phyloP scores from a whole-genome alignment of 2,113 vertebrate species.

The Tretioscincus oriximinensis region DNA sequence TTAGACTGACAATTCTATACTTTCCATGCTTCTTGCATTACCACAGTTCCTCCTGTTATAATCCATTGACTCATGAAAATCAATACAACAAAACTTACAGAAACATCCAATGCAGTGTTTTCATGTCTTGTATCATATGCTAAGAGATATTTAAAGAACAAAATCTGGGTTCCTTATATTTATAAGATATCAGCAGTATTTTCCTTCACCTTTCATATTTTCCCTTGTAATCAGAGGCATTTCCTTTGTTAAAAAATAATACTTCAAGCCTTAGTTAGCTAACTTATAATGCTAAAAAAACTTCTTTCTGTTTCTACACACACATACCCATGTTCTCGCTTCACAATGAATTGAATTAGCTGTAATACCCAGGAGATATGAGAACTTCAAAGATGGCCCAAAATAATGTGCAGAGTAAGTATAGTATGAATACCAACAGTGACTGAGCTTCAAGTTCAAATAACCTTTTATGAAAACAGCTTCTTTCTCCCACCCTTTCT shows the following conservation, averaged over 20 bases:
- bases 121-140: too few species aligned
- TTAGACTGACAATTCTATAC: too few species aligned
- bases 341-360: slow-evolving; percentile 60
- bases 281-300: slow-evolving; percentile 48
- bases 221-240: not conserved
- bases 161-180: not conserved
- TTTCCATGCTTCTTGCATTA: too few species aligned
- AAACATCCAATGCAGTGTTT: too few species aligned
- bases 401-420: slow-evolving; percentile 52
- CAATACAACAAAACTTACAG: too few species aligned
- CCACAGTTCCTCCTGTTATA: too few species aligned
- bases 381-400: slow-evolving; percentile 64
- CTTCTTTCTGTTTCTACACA: not conserved
- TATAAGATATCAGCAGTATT: not conserved
- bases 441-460: slow-evolving; percentile 64
- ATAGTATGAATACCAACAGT: slow-evolving; percentile 60
- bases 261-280: slow-evolving; percentile 24
- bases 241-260: slow-evolving; percentile 20
- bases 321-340: slow-evolving; percentile 52
- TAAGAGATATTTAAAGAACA: not conserved
- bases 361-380: slow-evolving; percentile 62
- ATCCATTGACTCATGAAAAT: not conserved
- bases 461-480: slow-evolving; percentile 66
- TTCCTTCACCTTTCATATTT: slow-evolving; percentile 5
- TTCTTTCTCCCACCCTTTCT: not conserved